Base-by-base conservation (phyloP, 2,888 invertebrate species). In the Auanema freiburgensis region DNA sequence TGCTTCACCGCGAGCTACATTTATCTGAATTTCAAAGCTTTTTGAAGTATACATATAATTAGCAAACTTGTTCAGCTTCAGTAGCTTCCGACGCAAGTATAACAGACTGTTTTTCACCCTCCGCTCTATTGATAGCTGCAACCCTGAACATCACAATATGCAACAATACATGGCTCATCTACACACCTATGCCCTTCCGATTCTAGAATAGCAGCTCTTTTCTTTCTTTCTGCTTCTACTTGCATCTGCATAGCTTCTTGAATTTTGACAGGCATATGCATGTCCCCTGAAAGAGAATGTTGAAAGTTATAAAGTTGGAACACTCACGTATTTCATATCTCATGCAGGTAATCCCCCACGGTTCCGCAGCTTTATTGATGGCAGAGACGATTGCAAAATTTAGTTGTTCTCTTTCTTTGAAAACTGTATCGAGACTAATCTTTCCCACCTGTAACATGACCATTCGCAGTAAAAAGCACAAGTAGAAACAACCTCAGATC, bases 181-280 rank as follows among this genome's bases (percentile, higher is more conserved):
- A 46, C n/a, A 10, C 18, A 62, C 62, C 62, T 56, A 43, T 62
- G 74, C 76, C 87, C 87, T 87, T 99, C 98, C 0, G 97, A 97
- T 84, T 99, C 96, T 70, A 99, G 87, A 81, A 99, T 92, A 16
- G 93, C 91, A 0, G 98, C 98, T 72, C 98, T 88, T 84, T 99
- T 99, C 83, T 91, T 90, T 59, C 98, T 87, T 85, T 99, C 98
- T 0, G 98, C 98, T 86, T 98, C 97, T 0, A 99, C 98, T 87
- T 98, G 98, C 95, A 97, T 96, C 86, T 98, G 98, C 98, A 98
- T 99, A 0, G 98, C 98, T 85, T 97, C 96, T 83, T 96, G 93
- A 1, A 98, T 91, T 78, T 95, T 89, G 0, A 88, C 86, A 0
- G 98, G 98, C 69, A 95, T 86, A 84, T 90, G 90, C 81, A 94